These are phyloP conservation scores for Rhorus exstirpatorius DNA, from an alignment of 2,888 invertebrate genomes.

Conservation along the genomic window DNA sequence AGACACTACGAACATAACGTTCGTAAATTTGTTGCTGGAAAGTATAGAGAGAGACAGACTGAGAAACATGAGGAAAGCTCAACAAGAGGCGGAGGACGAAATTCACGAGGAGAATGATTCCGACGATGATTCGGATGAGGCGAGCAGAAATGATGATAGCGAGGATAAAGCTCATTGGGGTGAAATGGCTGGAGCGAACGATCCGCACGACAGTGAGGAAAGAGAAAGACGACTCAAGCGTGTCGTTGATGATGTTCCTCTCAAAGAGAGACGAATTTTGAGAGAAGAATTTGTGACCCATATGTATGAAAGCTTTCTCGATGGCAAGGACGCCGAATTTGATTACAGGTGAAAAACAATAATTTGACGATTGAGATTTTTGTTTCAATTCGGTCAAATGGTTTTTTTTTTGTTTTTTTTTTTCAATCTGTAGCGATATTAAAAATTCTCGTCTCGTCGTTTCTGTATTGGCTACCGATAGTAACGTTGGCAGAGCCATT, in stretches of 20 bases:
- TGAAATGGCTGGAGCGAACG: slow-evolving; percentile 69
- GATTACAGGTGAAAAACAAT: slow-evolving; percentile 89
- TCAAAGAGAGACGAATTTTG: slow-evolving; percentile 89
- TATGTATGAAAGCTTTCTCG: slow-evolving; percentile 94
- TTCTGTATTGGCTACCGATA: no score
- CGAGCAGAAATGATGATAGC: slow-evolving; percentile 48
- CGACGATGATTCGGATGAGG: slow-evolving; percentile 75
- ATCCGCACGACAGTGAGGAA: slow-evolving; percentile 77
- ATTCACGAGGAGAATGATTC: slow-evolving; percentile 85
- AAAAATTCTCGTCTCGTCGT: not conserved
- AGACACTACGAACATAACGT: slow-evolving; percentile 88
- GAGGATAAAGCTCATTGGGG: slow-evolving; percentile 65
- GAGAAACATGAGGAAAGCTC: slow-evolving; percentile 88
- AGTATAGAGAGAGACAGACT: slow-evolving; percentile 92
- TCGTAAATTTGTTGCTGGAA: slow-evolving; percentile 93
- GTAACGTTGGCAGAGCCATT: no score
- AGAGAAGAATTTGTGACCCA: slow-evolving; percentile 93
- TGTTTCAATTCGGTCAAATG: not conserved
- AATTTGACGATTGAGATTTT: not conserved
- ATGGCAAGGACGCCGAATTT: slow-evolving; percentile 93
- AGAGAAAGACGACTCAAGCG: slow-evolving; percentile 80
- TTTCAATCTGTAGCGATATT: slow-evolving; percentile 5
- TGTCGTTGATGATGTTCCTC: slow-evolving; percentile 77
- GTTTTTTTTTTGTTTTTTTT: no score
- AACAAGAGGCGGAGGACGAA: slow-evolving; percentile 88